These are phyloP conservation scores for Neosalanx taihuensis DNA, from an alignment of 2,797 vertebrate species.

Conservation along the genomic window DNA sequence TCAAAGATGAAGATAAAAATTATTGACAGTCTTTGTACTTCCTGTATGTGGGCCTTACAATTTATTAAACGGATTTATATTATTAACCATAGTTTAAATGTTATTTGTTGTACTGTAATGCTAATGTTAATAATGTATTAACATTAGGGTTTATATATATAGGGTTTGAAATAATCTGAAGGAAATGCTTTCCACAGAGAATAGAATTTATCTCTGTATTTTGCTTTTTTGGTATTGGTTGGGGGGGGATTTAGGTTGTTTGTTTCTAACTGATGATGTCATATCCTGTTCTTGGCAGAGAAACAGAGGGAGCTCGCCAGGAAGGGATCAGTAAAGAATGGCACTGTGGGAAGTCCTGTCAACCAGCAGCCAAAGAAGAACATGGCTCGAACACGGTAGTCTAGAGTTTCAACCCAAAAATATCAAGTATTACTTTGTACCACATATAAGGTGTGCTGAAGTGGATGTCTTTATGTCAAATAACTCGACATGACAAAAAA, in stretches of 20 bases:
- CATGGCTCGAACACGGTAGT: slow-evolving; percentile 94
- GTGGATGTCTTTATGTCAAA: too few species aligned
- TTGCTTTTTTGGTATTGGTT: background rate
- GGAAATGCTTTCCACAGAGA: too few species aligned
- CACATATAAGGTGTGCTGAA: too few species aligned
- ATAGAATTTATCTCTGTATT: background rate
- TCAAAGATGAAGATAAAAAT: slow-evolving; percentile 8
- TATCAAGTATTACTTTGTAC: too few species aligned
- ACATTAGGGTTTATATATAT: too few species aligned
- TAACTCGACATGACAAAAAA: background rate
- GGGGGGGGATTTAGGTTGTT: background rate
- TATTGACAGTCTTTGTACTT: background rate
- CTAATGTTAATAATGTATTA: too few species aligned
- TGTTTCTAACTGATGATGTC: slow-evolving; percentile 38
- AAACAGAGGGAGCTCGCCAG: slow-evolving; percentile 96
- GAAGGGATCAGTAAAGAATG: slow-evolving; percentile 94
- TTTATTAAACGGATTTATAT: too few species aligned
- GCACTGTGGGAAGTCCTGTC: slow-evolving; percentile 93
- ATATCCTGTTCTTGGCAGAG: slow-evolving; percentile 76
- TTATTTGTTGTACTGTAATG: too few species aligned
- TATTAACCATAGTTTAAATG: too few species aligned
- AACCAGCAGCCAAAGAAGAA: slow-evolving; percentile 99
- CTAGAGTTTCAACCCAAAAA: too few species aligned
- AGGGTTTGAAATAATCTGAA: too few species aligned
- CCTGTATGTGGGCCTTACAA: background rate